These are phyloP conservation scores for Poecilia velifera DNA, from an alignment of 2,797 vertebrate genomes.

Conservation along the genomic window DNA sequence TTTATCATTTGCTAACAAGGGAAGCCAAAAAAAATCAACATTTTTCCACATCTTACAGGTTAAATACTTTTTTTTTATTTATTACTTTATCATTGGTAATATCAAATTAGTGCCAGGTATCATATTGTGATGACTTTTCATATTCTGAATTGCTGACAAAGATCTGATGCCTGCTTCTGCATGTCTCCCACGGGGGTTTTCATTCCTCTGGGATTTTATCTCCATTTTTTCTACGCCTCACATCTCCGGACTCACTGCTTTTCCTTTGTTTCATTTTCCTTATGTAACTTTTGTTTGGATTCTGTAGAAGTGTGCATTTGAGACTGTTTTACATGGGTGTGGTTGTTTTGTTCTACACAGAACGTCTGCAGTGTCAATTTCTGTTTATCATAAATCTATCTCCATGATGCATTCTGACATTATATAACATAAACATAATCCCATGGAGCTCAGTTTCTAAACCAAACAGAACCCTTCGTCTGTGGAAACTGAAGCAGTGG, in stretches of 20 bases:
- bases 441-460: slow-evolving; percentile 14
- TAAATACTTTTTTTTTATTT: background rate
- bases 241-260: background rate
- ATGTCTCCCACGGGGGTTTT: slow-evolving; percentile 16
- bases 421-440: slow-evolving; percentile 30
- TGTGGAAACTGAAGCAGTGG: background rate
- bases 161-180: slow-evolving; percentile 25
- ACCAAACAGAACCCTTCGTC: background rate
- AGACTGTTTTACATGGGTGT: slow-evolving; percentile 26
- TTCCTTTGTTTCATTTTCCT: background rate
- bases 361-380: slow-evolving; percentile 33
- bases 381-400: slow-evolving; percentile 28
- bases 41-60: background rate
- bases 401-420: slow-evolving; percentile 45
- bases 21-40: background rate
- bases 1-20: background rate
- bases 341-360: slow-evolving; percentile 8
- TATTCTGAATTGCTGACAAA: slow-evolving; percentile 40
- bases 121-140: slow-evolving; percentile 16
- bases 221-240: background rate
- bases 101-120: background rate
- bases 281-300: background rate
- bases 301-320: background rate
- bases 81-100: background rate
- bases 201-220: slow-evolving; percentile 2